Conservation (phyloP, 2,888 invertebrate species). For the Vannuccia rotundouncinata region DNA sequence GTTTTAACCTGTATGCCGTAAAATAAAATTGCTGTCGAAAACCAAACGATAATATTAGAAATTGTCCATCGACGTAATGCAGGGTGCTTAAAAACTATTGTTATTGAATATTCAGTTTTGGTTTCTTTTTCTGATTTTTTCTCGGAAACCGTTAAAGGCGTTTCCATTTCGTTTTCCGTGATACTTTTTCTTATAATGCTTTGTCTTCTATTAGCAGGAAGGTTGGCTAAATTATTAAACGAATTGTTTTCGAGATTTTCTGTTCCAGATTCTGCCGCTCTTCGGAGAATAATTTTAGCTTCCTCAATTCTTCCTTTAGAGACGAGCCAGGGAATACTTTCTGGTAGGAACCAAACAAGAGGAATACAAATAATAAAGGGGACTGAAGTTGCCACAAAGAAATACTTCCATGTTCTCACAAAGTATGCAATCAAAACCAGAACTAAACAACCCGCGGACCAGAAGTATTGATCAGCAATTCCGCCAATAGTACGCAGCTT, state of each 20-base stretch:
- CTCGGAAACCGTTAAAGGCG: not conserved
- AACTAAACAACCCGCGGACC: conserved; percentile 20
- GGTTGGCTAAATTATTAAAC: not conserved
- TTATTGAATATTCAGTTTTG: not conserved
- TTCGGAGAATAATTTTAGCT: conserved; percentile 15
- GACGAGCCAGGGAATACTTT: conserved; percentile 35
- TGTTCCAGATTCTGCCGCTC: conserved; percentile 10
- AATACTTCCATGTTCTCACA: conserved; percentile 32
- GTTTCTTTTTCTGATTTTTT: not conserved
- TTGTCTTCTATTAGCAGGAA: conserved; percentile 14
- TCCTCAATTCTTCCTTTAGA: conserved; percentile 28
- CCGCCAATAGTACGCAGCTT: conserved; percentile 16
- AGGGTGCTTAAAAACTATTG: not conserved
- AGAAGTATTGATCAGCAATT: conserved; percentile 25
- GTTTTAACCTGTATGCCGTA: conserved; percentile 18
- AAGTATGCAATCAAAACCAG: conserved; percentile 31
- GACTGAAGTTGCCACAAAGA: conserved; percentile 31
- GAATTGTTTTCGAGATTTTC: not conserved
- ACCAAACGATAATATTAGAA: conserved; percentile 21
- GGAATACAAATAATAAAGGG: conserved; percentile 19
- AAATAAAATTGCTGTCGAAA: conserved; percentile 28
- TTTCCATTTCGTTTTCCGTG: not conserved
- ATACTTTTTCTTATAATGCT: not conserved
- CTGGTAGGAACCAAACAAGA: conserved; percentile 30
- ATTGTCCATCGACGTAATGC: conserved; percentile 2